Base-by-base conservation (phyloP, 2,113 vertebrate genomes). In the Peromyscus leucopus region DNA sequence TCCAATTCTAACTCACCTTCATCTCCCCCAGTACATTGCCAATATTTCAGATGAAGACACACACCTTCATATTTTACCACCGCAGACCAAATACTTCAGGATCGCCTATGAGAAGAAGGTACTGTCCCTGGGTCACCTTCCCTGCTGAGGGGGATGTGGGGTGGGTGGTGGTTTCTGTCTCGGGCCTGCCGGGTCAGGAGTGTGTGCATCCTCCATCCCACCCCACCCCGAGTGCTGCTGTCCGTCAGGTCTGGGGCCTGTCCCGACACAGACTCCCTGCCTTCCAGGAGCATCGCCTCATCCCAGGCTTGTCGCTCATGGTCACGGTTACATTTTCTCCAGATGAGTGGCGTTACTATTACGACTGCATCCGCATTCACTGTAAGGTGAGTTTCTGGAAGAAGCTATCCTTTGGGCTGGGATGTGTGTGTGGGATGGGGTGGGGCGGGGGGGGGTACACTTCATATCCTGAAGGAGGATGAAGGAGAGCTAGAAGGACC, bases 311-410 rank as follows among this genome's bases (percentile, higher is more conserved):
- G 90, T 98, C 99, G 11, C 99, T 99, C 89, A 97, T 71, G 0
- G 79, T 99, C 90, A 98, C 98, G n/a, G 95, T 99, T 63, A 98
- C 97, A 17, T 99, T 99, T 98, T 98, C 98, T 83, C 99, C 99
- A 28, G 98, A 99, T 92, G 99, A 99, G 97, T 99, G 99, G 99
- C 98, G 99, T 0, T 99, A 99, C 98, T 99, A 99, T 97, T 99
- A 99, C 46, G 99, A 99, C 97, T 99, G 99, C 97, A 97, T 99
- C 72, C 99, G 98, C n/a, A 95, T 99, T 98, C 99, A 99, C 97
- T 99, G 99, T 96, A 98, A 99, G 99, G 99, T 99, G 57, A 98
- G 86, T 67, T 13, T 86, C 89, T 91, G 78, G 26, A 85, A 76
- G 33, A 36, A 61, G 15, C 33, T 42, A 22, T 93, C 72, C 26